phyloP scores from a whole-genome alignment of 2,797 vertebrate genomes.

The Astyanax mexicanus region DNA sequence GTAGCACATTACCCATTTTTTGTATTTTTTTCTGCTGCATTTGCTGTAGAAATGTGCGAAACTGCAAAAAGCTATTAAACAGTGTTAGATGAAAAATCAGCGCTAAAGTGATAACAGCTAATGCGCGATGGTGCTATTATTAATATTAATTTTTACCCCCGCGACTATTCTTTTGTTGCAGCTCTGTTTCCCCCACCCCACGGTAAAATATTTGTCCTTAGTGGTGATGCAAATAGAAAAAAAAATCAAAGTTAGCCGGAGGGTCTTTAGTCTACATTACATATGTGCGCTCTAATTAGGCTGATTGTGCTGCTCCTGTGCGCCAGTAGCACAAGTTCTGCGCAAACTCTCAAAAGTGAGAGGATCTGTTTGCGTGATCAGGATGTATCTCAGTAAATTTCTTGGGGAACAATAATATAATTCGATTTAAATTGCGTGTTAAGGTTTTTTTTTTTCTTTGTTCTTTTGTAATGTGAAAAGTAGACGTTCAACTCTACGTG shows the following conservation, averaged over 20 bases:
- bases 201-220: slow-evolving; percentile 52
- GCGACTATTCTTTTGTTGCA: slow-evolving; percentile 39
- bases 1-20: neutral
- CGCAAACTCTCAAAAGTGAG: neutral
- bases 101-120: neutral
- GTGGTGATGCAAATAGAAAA: slow-evolving; percentile 48
- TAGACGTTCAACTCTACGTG: slow-evolving; percentile 79
- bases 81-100: neutral
- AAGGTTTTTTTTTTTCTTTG: neutral
- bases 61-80: neutral
- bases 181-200: slow-evolving; percentile 37
- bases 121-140: slow-evolving; percentile 22
- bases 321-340: slow-evolving; percentile 1
- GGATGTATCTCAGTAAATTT: neutral
- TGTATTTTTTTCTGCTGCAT: neutral
- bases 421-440: neutral
- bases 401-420: neutral
- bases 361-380: neutral
- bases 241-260: slow-evolving; percentile 28
- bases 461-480: neutral
- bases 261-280: slow-evolving; percentile 43
- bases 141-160: slow-evolving; percentile 33
- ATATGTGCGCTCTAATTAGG: slow-evolving; percentile 46
- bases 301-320: slow-evolving; percentile 14
- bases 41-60: neutral